Base-by-base conservation (phyloP, 1,140 invertebrate species). In the Cheumatopsyche charites region DNA sequence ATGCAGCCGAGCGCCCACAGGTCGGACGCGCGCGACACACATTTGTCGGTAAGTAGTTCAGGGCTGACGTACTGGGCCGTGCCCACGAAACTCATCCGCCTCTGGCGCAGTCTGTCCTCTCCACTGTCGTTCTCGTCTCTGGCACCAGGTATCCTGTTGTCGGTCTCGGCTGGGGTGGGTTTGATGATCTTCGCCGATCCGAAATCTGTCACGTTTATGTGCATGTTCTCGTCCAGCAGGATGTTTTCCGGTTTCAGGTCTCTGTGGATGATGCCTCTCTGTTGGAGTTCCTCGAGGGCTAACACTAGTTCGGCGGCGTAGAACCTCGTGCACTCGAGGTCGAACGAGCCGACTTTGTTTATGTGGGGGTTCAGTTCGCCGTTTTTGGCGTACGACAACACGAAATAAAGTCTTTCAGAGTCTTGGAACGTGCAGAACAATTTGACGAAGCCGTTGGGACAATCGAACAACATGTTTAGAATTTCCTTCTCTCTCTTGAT, bases 1-100 rank as follows among this genome's bases (percentile, higher is more conserved):
- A 99, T 97, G 82, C 97, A 99, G 4, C 97, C 98, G 26, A 98
- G 85, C 0, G 97, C 97, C 98, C 98, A 99, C n/a, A 99, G 84
- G 84, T 99, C 98, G 5, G 94, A 94, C 15, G 94, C 90, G 72
- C 87, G 88, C 19, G 90, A 91, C 21, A 92, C 90, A 0, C 87
- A 88, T 77, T 93, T 91, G 79, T 94, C 91, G 29, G 91, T 91
- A 1, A 99, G 83, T 13, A 99, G 86, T 83, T 99, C 98, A 5
- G 98, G 98, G 52, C 96, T 97, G 0, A 99, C 96, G 83, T 99
- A 99, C 80, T 99, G 97, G 0, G 98, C 97, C 13, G 98, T 99
- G n/a, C 98, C 97, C 4, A 98, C 96, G 83, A 99, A 98, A 79
- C 96, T 98, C 78, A 92, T 93, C 75, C 87, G 88, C 62, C 92